Evolutionary conservation across 2,888 invertebrate genomes (phyloP), one percentile per base, ranked within the genome.

Genomic region (Ceraclea dissimilis): DNA sequence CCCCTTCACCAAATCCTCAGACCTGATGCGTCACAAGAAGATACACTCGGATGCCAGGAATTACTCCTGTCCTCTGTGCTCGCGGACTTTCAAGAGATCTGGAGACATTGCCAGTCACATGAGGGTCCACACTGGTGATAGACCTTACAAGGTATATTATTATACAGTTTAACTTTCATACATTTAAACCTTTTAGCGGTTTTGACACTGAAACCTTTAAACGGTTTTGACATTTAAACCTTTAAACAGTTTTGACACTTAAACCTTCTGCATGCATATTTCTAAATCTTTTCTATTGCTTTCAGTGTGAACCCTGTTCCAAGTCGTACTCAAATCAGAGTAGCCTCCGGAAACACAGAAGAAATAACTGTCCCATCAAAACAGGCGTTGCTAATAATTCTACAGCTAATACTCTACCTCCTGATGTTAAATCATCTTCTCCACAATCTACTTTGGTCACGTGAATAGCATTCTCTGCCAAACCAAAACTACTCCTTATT

Each of bases 311-410:
- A 2, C 43, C 58, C 1, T 74, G 74, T 58, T 65, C 69, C 55
- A 74, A 74, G 62, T 67, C 60, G 20, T 74, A 74, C 63, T 64
- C 72, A 5, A 73, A 73, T 6, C 44, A 64, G 46, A 62, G 72
- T 47, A 74, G 74, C 57, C 64, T 72, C 18, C 66, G 69, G 60
- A 73, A 71, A 65, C 74, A 75, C 47, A 49, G 49, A 19, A 49
- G 52, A 21, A 53, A 33, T 34, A 57, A 53, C 19, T 57, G 57
- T 26, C n/a, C 47, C 10, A 13, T 50, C 2, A 39, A 34, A 33
- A 48, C n/a, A n/a, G 19, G 48, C 2, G 18, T 18, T 18, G 48
- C 6, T 4, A 26, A 26, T 10, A 6, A 4, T 26, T 4, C 10
- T 10, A 6, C 26, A 26, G 5, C 26, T 6, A n/a, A n/a, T n/a